Conservation (phyloP, 1,140 invertebrate species). For the Neodiprion fabricii region DNA sequence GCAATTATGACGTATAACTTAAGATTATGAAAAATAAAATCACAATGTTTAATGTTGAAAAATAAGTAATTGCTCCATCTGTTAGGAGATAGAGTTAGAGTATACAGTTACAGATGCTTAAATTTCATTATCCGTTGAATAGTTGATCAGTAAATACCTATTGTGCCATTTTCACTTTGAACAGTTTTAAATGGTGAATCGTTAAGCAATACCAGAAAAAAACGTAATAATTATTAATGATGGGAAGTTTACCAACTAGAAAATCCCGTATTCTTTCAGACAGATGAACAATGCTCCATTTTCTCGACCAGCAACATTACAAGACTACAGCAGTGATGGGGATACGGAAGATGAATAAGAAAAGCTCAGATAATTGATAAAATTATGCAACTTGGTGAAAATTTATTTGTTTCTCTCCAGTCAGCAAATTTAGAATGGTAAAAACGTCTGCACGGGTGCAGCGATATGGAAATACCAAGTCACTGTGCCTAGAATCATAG, state of each 20-base stretch:
- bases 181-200: too few relatives aligned
- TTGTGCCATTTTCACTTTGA: too few relatives aligned
- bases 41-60: not conserved
- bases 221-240: too few relatives aligned
- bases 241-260: too few relatives aligned
- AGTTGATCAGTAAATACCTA: too few relatives aligned
- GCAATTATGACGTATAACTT: too few relatives aligned
- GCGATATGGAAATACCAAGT: not conserved
- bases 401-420: not conserved
- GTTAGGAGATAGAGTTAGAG: too few relatives aligned
- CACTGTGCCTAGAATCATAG: not conserved
- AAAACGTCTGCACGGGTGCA: not conserved
- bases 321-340: slow-evolving; percentile 87
- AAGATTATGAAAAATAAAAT: too few relatives aligned
- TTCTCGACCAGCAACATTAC: slow-evolving; percentile 68
- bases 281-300: slow-evolving; percentile 83
- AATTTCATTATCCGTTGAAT: too few relatives aligned
- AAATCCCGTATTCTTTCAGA: slow-evolving; percentile 55
- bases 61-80: too few relatives aligned
- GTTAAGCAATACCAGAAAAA: too few relatives aligned
- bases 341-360: slow-evolving; percentile 87
- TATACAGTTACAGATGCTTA: too few relatives aligned
- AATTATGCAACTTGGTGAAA: not conserved
- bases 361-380: not conserved
- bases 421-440: not conserved